These are phyloP conservation scores for Lysandra coridon DNA, from an alignment of 2,888 invertebrate species.

Conservation along the genomic window DNA sequence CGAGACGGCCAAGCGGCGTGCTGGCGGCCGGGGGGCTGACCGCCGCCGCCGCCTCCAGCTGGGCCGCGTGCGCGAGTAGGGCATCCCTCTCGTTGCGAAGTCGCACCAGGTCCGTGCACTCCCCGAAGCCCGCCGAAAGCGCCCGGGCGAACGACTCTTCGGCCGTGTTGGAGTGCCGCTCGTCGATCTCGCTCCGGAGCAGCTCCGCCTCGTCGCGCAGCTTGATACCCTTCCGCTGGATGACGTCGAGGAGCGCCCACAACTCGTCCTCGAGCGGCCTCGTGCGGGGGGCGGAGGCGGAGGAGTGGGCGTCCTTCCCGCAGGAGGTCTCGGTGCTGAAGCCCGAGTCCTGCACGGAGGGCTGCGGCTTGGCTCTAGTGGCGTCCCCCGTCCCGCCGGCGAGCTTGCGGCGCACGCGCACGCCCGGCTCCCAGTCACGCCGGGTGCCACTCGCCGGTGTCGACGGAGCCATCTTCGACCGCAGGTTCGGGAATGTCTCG, in stretches of 20 bases:
- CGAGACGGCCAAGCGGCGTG: constrained; percentile 84
- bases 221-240: constrained; percentile 87
- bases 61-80: constrained; percentile 86
- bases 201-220: constrained; percentile 86
- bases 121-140: constrained; percentile 52
- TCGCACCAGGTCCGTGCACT: constrained; percentile 75
- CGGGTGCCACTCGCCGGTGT: constrained; percentile 74
- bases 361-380: constrained; percentile 81
- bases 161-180: constrained; percentile 74
- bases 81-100: constrained; percentile 88
- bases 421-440: constrained; percentile 90
- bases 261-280: constrained; percentile 88
- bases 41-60: constrained; percentile 85
- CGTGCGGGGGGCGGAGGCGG: constrained; percentile 77
- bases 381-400: constrained; percentile 68
- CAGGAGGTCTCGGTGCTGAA: constrained; percentile 94
- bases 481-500: constrained; percentile 95
- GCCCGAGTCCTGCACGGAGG: constrained; percentile 89
- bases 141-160: constrained; percentile 83
- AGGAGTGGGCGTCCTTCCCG: constrained; percentile 89
- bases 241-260: constrained; percentile 92
- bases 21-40: constrained; percentile 59
- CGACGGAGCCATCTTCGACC: constrained; percentile 90
- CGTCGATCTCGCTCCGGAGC: constrained; percentile 70
- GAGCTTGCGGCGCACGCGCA: constrained; percentile 85